Base-by-base conservation (phyloP, 2,888 invertebrate genomes). In the Octodonta nipae region DNA sequence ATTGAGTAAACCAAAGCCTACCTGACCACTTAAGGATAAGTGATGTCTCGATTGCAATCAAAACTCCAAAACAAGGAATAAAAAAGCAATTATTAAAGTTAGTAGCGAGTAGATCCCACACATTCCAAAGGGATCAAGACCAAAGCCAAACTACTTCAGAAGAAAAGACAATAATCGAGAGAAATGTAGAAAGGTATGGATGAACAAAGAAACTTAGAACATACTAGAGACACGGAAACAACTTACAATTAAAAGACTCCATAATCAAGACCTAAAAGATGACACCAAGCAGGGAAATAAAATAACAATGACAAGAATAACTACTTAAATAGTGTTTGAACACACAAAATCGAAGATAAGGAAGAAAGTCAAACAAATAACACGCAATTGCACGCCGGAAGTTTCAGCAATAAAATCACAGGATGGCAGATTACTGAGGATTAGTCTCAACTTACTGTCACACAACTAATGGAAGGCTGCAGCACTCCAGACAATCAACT, bases 361-460 rank as follows among this genome's bases (percentile, higher is more conserved):
- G 7, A 20, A 20, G 20, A 20, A 20, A 20, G n/a, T 20, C n/a
- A 20, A 20, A 20, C 20, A 20, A n/a, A 20, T 20, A 20, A 20
- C 20, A 20, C 20, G 20, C 20, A 20, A n/a, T n/a, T 20, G 6
- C n/a, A 20, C 20, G 7, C 20, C 20, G n/a, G n/a, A 20, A 20
- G 6, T 6, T n/a, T 7, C 20, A 20, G n/a, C 20, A n/a, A 20
- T n/a, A 20, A 20, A n/a, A 20, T 7, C n/a, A 20, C 7, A 20
- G n/a, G n/a, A 20, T 20, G 20, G 20, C n/a, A 20, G 20, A 20
- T n/a, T 20, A 20, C 20, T 20, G 20, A 20, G 20, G 20, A 20
- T n/a, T 7, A 20, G 20, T 20, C 20, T 20, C 20, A 20, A n/a
- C 6, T n/a, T 20, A 20, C 20, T 20, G 20, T n/a, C 7, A 20